Conservation (phyloP, 2,113 vertebrate species). For the Gobius niger region DNA sequence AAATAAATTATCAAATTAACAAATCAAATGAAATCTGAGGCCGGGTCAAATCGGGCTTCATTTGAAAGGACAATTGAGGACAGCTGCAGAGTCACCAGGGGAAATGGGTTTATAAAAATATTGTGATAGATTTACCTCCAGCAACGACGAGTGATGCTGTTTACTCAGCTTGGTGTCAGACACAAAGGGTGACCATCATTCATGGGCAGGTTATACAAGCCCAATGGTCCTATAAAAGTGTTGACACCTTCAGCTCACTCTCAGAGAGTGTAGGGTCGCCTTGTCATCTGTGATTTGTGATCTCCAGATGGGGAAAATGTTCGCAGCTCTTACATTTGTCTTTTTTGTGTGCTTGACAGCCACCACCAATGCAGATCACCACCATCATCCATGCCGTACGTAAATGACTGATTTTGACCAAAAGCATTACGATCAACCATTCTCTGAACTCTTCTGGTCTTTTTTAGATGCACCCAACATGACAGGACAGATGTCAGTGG, state of each 20-base stretch:
- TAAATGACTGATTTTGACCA: background rate
- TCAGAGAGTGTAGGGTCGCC: slow-evolving; percentile 30
- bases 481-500: slow-evolving; percentile 64
- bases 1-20: no score
- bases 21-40: background rate
- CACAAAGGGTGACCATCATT: slow-evolving; percentile 6
- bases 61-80: slow-evolving; percentile 34
- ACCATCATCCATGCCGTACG: slow-evolving; percentile 64
- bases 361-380: slow-evolving; percentile 53
- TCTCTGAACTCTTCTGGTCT: slow-evolving; percentile 3
- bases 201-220: slow-evolving; percentile 28
- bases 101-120: slow-evolving; percentile 10
- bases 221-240: slow-evolving; percentile 59
- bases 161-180: slow-evolving; percentile 59
- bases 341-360: slow-evolving; percentile 59
- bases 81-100: slow-evolving; percentile 41
- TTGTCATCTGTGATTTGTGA: slow-evolving; percentile 36
- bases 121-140: slow-evolving; percentile 27
- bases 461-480: slow-evolving; percentile 70
- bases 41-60: background rate
- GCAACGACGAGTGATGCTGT: slow-evolving; percentile 31
- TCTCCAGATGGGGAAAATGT: slow-evolving; percentile 53
- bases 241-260: background rate
- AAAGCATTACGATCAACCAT: background rate
- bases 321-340: slow-evolving; percentile 38